Conservation (phyloP, 2,113 vertebrate species). For the Oncorhynchus clarkii region DNA sequence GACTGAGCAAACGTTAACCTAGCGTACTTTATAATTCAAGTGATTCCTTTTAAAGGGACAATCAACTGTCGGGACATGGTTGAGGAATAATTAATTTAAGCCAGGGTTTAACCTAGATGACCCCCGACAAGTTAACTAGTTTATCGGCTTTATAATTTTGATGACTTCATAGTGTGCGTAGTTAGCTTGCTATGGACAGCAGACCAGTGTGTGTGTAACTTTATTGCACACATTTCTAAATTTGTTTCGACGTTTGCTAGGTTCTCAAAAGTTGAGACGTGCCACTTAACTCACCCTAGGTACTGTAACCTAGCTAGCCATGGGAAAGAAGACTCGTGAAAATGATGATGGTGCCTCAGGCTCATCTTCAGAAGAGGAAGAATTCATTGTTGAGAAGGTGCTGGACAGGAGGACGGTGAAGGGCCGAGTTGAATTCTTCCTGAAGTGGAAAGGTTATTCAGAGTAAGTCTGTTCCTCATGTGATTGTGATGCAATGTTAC, state of each 20-base stretch:
- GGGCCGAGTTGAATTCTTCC: conserved; percentile 91
- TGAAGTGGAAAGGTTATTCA: conserved; percentile 97
- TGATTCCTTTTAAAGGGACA: too few relatives aligned
- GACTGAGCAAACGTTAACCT: too few relatives aligned
- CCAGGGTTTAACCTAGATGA: too few relatives aligned
- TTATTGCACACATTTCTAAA: not conserved
- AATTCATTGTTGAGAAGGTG: conserved; percentile 96
- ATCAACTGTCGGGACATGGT: too few relatives aligned
- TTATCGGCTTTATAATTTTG: too few relatives aligned
- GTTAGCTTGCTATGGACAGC: not conserved
- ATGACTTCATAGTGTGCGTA: not conserved
- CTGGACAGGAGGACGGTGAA: conserved; percentile 92
- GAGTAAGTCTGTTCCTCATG: conserved; percentile 78
- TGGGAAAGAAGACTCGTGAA: conserved; percentile 88
- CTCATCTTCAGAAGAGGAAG: conserved; percentile 90
- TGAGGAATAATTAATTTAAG: too few relatives aligned
- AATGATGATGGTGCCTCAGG: conserved; percentile 75
- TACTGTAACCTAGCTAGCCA: conserved; percentile 44
- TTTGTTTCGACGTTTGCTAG: not conserved
- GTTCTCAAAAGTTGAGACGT: conserved; percentile 17
- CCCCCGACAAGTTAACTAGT: too few relatives aligned
- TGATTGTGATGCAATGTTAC: too few relatives aligned
- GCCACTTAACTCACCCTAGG: conserved; percentile 19
- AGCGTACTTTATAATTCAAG: too few relatives aligned
- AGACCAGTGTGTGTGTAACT: not conserved